phyloP scores from a whole-genome alignment of 2,797 vertebrate genomes.

The Pterois miles region DNA sequence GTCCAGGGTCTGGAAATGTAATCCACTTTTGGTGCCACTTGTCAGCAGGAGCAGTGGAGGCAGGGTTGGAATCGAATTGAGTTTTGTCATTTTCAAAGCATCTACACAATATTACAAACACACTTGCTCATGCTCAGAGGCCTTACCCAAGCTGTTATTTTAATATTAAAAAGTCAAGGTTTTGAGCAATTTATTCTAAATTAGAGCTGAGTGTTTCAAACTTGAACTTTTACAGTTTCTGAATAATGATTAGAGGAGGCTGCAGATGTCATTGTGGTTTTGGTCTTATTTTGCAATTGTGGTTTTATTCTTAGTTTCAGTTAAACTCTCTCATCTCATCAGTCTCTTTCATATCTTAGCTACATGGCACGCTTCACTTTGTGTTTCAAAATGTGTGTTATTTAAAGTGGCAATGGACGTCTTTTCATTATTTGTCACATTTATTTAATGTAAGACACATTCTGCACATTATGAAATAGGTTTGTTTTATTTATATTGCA shows the following conservation, averaged over 20 bases:
- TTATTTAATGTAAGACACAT: background rate
- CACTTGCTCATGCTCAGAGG: background rate
- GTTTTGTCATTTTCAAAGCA: slow-evolving; percentile 25
- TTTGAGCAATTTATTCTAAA: background rate
- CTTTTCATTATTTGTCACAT: background rate
- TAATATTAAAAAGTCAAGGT: background rate
- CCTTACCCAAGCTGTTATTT: background rate
- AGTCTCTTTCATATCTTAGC: background rate
- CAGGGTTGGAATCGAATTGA: slow-evolving; percentile 17
- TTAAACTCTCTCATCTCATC: background rate
- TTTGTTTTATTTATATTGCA: background rate
- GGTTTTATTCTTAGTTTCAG: background rate
- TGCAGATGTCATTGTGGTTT: background rate
- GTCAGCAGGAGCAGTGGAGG: slow-evolving; percentile 44
- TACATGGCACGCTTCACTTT: background rate
- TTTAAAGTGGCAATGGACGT: background rate
- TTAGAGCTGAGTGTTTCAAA: background rate
- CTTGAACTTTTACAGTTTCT: background rate
- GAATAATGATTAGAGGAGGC: background rate
- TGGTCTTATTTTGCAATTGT: background rate
- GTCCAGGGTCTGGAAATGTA: slow-evolving; percentile 44
- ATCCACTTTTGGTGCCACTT: slow-evolving; percentile 59
- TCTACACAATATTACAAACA: slow-evolving; percentile 8
- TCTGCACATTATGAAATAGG: background rate
- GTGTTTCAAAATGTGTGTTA: background rate